Evolutionary conservation across 2,113 vertebrate genomes (phyloP).

Genomic region (Carassius carassius): DNA sequence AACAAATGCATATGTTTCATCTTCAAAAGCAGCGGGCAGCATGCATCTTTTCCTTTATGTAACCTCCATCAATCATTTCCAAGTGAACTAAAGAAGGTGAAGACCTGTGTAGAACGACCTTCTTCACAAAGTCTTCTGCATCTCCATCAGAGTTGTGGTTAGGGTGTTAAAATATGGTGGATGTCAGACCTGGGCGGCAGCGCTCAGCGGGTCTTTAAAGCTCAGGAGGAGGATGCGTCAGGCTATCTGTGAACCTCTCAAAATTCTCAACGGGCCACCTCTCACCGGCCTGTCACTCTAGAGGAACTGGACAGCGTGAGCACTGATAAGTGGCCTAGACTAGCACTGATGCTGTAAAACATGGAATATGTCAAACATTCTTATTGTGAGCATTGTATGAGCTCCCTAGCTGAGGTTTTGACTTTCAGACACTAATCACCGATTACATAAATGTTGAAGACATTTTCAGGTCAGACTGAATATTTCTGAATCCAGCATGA

Average conservation of each 20-base stretch:
- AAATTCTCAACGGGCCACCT: slow-evolving; percentile 62
- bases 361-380: slow-evolving; percentile 19
- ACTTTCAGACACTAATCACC: slow-evolving; percentile 2
- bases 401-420: not conserved
- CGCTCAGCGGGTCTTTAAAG: slow-evolving; percentile 59
- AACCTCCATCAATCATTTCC: slow-evolving; percentile 22
- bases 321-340: slow-evolving; percentile 65
- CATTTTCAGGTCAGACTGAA: slow-evolving; percentile 6
- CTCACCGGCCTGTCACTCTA: slow-evolving; percentile 62
- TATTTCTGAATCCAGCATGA: not conserved
- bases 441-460: not conserved
- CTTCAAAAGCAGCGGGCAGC: not conserved
- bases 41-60: slow-evolving; percentile 12
- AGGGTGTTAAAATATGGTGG: slow-evolving; percentile 63
- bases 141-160: slow-evolving; percentile 62
- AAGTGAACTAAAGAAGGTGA: not conserved
- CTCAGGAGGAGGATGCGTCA: slow-evolving; percentile 56
- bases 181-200: slow-evolving; percentile 57
- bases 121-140: not conserved
- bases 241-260: slow-evolving; percentile 60
- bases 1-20: not conserved
- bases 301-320: slow-evolving; percentile 61
- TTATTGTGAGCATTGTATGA: slow-evolving; percentile 20
- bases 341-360: slow-evolving; percentile 62
- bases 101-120: not conserved